phyloP scores from a whole-genome alignment of 2,113 vertebrate genomes.

The Okapia johnstoni region DNA sequence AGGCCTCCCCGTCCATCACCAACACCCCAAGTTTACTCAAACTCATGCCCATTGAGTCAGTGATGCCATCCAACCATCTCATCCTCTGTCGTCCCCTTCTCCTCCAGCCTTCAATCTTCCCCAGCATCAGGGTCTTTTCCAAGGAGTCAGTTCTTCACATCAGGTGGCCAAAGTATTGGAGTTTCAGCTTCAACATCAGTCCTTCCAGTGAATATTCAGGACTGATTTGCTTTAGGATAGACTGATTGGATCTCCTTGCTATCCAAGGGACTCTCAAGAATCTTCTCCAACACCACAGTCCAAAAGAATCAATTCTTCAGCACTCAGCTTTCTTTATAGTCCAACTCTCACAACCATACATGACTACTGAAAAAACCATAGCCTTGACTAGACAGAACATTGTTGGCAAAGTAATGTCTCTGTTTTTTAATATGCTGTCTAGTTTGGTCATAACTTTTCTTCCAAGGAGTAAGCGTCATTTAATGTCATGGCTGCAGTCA shows the following conservation, averaged over 20 bases:
- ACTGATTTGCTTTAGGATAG: background rate
- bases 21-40: background rate
- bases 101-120: background rate
- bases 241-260: no score
- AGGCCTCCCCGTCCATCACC: background rate
- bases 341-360: background rate
- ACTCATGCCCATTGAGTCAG: accelerated
- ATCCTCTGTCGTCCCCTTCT: background rate
- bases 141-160: background rate
- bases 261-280: background rate
- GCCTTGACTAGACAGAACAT: background rate
- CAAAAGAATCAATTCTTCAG: background rate
- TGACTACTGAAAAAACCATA: background rate
- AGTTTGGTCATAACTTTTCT: background rate
- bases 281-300: background rate
- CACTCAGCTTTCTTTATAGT: background rate
- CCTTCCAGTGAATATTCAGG: background rate
- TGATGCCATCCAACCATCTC: background rate
- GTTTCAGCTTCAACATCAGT: background rate
- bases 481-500: background rate
- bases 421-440: background rate
- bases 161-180: background rate
- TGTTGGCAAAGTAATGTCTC: background rate
- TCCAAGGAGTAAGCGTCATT: background rate
- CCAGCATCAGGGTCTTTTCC: background rate